Evolutionary conservation across 2,888 invertebrate genomes (phyloP).

Genomic region (Galeruca laticollis): DNA sequence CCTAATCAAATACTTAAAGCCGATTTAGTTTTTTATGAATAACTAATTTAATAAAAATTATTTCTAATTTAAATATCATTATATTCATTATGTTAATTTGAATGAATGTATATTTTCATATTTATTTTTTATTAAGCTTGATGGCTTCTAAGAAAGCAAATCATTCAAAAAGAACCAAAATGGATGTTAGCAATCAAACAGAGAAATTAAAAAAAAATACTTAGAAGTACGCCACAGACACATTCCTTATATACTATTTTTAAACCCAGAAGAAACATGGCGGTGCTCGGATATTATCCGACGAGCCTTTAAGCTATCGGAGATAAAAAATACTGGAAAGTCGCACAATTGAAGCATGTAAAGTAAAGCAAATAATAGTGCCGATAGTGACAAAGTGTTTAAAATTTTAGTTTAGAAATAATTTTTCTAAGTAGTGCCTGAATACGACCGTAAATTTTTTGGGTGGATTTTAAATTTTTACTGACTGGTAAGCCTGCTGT

Average conservation of each 20-base stretch:
- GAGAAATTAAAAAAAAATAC: constrained; percentile 38
- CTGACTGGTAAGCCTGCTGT: constrained; percentile 45
- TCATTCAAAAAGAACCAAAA: constrained; percentile 25
- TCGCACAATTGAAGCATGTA: constrained; percentile 46
- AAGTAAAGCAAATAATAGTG: constrained; percentile 42
- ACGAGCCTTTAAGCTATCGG: constrained; percentile 42
- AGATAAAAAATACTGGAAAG: constrained; percentile 19
- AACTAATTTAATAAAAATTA: background rate
- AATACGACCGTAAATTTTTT: constrained; percentile 40
- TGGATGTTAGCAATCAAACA: constrained; percentile 23
- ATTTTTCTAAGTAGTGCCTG: constrained; percentile 26
- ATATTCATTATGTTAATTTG: background rate
- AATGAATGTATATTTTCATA: background rate
- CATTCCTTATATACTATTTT: constrained; percentile 63
- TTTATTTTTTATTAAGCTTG: constrained; percentile 8
- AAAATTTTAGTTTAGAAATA: constrained; percentile 21
- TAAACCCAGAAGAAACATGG: constrained; percentile 64
- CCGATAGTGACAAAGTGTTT: constrained; percentile 41
- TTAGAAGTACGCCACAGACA: constrained; percentile 33
- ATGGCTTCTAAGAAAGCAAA: constrained; percentile 21
- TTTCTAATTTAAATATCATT: background rate
- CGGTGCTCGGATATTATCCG: constrained; percentile 57
- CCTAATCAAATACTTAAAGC: background rate
- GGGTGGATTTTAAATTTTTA: constrained; percentile 49
- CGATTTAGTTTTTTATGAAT: background rate